Evolutionary conservation across 2,888 invertebrate species (phyloP).

Genomic region (Stenodema calcarata): DNA sequence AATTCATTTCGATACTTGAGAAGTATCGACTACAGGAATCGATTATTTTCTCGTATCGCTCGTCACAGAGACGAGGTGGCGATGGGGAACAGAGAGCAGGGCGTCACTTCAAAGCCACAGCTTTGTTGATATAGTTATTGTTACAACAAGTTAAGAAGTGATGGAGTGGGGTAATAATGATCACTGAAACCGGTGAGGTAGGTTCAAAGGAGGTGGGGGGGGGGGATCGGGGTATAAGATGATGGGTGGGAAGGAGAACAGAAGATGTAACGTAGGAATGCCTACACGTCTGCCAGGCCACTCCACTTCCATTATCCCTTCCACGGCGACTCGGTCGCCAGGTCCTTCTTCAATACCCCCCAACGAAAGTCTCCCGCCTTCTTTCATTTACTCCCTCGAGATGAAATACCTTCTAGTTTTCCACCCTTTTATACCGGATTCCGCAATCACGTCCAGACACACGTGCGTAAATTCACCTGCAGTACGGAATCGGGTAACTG

Average conservation of each 20-base stretch:
- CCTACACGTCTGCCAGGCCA: slow-evolving; percentile 4
- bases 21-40: too few species aligned
- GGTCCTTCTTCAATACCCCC: background rate
- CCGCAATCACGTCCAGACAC: background rate
- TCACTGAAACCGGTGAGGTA: background rate
- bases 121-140: background rate
- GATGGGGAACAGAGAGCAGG: too few species aligned
- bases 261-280: slow-evolving; percentile 4
- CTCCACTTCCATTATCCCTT: slow-evolving; percentile 30
- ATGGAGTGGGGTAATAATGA: background rate
- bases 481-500: background rate
- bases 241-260: background rate
- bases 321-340: background rate
- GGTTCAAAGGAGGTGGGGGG: background rate
- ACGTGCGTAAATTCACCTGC: background rate
- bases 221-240: background rate
- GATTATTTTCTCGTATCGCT: too few species aligned
- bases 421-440: background rate
- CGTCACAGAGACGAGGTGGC: too few species aligned
- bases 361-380: background rate
- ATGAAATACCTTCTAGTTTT: background rate
- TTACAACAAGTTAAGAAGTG: background rate
- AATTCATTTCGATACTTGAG: too few species aligned
- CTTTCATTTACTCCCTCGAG: background rate
- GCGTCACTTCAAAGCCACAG: background rate